Evolutionary conservation across 2,113 vertebrate genomes (phyloP), one percentile per base, ranked within the genome.

Genomic region (Psophia crepitans): DNA sequence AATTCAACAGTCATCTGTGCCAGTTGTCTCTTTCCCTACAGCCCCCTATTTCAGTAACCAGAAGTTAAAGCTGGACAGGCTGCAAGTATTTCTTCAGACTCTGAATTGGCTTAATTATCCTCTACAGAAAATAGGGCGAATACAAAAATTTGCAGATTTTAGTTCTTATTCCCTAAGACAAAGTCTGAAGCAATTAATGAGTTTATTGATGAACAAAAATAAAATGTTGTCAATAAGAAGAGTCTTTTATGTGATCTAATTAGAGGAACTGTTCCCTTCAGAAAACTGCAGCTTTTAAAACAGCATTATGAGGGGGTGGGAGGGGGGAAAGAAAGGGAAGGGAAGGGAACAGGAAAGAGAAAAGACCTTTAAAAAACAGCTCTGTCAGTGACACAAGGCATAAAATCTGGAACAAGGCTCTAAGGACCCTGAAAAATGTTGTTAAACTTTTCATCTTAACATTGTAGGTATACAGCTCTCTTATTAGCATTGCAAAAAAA

Each of bases 191-290:
- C 18, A 81, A 84, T 91, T 93, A 95, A 90, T 90, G 58, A 85
- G 44, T 83, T 89, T 93, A 87, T 90, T 90, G 90, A 92, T 10
- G 28, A 83, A 83, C 68, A 90, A 69, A 96, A 96, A 93, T 84
- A 80, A 49, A 74, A 70, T 70, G 8, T 82, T 81, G 51, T 94
- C 85, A 93, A 86, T 93, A 90, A 46, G 41, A 80, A 61, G 93
- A 80, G 6, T 74, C 41, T 91, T 93, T 77, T 85, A 49, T 88
- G 46, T 94, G 23, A 41, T 88, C 43, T 92, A 75, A 90, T 93
- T 84, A 92, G 83, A n/a, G 51, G 48, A 95, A 84, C 16, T 56
- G 37, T 75, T 95, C 43, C 60, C 83, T 92, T 93, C 63, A 84
- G 49, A 24, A 96, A 88, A 66, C 7, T 54, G 18, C 4, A 88